These are phyloP conservation scores for Zaprionus capensis DNA, from an alignment of 1,140 invertebrate genomes.

Conservation along the genomic window DNA sequence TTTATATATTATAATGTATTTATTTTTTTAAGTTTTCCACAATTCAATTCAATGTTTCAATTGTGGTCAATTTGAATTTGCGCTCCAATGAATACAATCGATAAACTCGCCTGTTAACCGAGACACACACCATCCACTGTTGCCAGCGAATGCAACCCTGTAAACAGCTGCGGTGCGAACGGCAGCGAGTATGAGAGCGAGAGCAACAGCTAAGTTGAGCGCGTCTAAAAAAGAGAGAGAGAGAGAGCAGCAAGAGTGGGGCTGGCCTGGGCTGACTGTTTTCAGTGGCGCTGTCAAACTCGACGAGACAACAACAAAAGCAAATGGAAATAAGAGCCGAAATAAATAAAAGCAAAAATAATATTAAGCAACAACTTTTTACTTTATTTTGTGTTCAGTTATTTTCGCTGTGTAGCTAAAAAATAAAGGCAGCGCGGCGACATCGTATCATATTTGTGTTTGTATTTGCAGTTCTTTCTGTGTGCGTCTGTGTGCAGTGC, in stretches of 20 bases:
- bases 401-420: constrained; percentile 2
- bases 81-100: constrained; percentile 7
- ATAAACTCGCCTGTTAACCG: not conserved
- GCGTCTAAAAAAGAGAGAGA: not conserved
- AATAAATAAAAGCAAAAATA: constrained; percentile 34
- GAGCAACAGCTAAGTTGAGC: not conserved
- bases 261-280: not conserved
- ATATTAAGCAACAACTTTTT: constrained; percentile 47
- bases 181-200: not conserved
- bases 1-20: not conserved
- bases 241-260: not conserved
- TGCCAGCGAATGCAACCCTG: constrained; percentile 22
- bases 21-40: not conserved
- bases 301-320: constrained; percentile 59
- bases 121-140: constrained; percentile 14
- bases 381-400: constrained; percentile 6
- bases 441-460: not conserved
- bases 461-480: not conserved
- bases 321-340: constrained; percentile 8
- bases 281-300: constrained; percentile 45
- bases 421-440: constrained; percentile 1
- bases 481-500: not conserved
- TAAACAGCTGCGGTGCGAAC: constrained; percentile 15
- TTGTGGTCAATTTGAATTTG: not conserved
- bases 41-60: not conserved